Base-by-base conservation (phyloP, 2,888 invertebrate genomes). In the Dicyrtoma fusca region DNA sequence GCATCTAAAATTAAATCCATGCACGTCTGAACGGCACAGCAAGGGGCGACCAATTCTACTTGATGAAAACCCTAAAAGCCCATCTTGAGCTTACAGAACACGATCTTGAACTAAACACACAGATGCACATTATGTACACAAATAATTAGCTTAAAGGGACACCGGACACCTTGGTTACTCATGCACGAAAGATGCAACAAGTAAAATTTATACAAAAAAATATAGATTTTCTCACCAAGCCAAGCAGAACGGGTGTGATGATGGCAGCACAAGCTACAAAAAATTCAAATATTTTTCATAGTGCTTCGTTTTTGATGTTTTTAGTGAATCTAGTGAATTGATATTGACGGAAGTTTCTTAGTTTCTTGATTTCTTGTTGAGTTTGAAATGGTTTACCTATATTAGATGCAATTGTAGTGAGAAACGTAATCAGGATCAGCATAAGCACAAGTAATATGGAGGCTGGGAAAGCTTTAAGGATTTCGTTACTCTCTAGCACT, bases 321-420 rank as follows among this genome's bases (percentile, higher is more conserved):
- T 25, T 23, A 55, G 55, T 17, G 2, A 5, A 55, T 55, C 5
- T 23, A 5, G 23, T 55, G 25, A 59, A 59, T 25, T 23, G 25
- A n/a, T 13, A 45, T 8, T 45, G 17, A 10, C 8, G 13, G n/a
- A 53, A 53, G 17, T 13, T 53, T 13, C 11, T n/a, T 8, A 65
- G 26, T n/a, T n/a, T n/a, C 63, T 70, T 10, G 11, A 65, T 47
- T 26, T 14, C n/a, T n/a, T n/a, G n/a, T n/a, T n/a, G n/a, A n/a
- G n/a, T n/a, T n/a, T 51, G 23, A 69, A 69, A 45, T 23, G 13
- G 11, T 17, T 21, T 4, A 21, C 63, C 71, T 8, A 63, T 92
- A 83, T 96, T 96, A 44, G 92, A 91, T 0, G 94, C 92, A 82
- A 96, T 90, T 84, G 96, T 95, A 0, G 96, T 97, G 71, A 94